Evolutionary conservation across 2,797 vertebrate genomes (phyloP).

Genomic region (Staurois parvus): DNA sequence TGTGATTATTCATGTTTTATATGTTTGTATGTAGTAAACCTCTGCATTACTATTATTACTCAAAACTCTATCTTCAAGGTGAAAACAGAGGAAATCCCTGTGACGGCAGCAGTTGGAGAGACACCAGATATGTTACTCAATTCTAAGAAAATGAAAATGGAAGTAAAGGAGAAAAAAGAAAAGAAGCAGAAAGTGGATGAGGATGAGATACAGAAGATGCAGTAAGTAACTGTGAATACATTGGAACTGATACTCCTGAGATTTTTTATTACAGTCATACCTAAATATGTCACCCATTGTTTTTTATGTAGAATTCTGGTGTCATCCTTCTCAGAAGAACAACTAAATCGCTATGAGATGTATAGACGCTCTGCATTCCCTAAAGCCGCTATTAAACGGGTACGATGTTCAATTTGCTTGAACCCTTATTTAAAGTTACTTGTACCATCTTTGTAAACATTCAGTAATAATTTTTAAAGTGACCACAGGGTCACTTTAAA

Average conservation of each 20-base stretch:
- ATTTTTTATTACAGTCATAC: background rate
- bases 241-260: background rate
- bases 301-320: constrained; percentile 85
- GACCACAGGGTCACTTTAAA: too few relatives aligned
- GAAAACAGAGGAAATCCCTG: constrained; percentile 13
- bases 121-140: constrained; percentile 45
- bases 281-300: background rate
- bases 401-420: constrained; percentile 64
- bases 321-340: constrained; percentile 97
- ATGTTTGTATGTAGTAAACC: too few relatives aligned
- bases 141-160: constrained; percentile 88
- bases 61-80: constrained; percentile 9
- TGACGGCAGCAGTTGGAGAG: constrained; percentile 80
- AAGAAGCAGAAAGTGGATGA: constrained; percentile 97
- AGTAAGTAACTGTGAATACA: constrained; percentile 80
- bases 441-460: too few relatives aligned
- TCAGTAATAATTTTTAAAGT: too few relatives aligned
- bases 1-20: too few relatives aligned
- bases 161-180: constrained; percentile 93
- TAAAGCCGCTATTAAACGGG: constrained; percentile 96
- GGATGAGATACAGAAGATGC: constrained; percentile 99
- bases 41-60: too few relatives aligned
- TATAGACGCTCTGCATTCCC: constrained; percentile 95
- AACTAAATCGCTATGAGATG: constrained; percentile 98
- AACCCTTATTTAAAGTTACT: background rate